Evolutionary conservation across 2,888 invertebrate species (phyloP).

Genomic region (Sericinus montela): DNA sequence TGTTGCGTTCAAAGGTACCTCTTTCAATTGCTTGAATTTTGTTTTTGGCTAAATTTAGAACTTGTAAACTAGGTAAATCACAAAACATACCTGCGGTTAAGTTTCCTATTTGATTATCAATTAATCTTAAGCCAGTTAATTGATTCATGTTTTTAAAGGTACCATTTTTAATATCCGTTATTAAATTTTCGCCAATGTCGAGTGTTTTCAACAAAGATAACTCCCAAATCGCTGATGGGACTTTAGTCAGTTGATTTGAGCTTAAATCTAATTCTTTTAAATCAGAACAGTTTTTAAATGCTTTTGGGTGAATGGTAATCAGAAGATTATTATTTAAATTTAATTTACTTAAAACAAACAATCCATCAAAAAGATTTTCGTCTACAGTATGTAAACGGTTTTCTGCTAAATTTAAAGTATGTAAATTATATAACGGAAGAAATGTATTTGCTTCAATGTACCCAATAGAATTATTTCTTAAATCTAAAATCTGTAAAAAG

Average conservation of each 20-base stretch:
- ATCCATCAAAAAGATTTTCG: slow-evolving; percentile 88
- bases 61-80: slow-evolving; percentile 90
- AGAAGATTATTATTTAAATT: slow-evolving; percentile 92
- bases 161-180: slow-evolving; percentile 89
- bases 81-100: slow-evolving; percentile 91
- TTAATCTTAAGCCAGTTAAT: slow-evolving; percentile 90
- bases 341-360: slow-evolving; percentile 90
- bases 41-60: slow-evolving; percentile 93
- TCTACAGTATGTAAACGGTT: slow-evolving; percentile 91
- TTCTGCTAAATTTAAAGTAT: slow-evolving; percentile 92
- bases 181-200: slow-evolving; percentile 95
- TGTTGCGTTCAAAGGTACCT: slow-evolving; percentile 89
- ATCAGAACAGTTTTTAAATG: slow-evolving; percentile 93
- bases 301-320: slow-evolving; percentile 85
- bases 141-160: slow-evolving; percentile 92
- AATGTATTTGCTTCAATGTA: slow-evolving; percentile 93
- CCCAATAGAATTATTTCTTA: slow-evolving; percentile 92
- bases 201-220: slow-evolving; percentile 90
- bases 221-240: slow-evolving; percentile 90
- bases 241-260: slow-evolving; percentile 88
- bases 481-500: slow-evolving; percentile 91
- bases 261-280: slow-evolving; percentile 93
- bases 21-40: slow-evolving; percentile 90
- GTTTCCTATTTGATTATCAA: slow-evolving; percentile 93
- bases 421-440: slow-evolving; percentile 91